Percentiles rank a stretch among this genome's conserved stretches.
phyloP scores from a whole-genome alignment of 2,888 invertebrate genomes.

The Synergus gifuensis region DNA sequence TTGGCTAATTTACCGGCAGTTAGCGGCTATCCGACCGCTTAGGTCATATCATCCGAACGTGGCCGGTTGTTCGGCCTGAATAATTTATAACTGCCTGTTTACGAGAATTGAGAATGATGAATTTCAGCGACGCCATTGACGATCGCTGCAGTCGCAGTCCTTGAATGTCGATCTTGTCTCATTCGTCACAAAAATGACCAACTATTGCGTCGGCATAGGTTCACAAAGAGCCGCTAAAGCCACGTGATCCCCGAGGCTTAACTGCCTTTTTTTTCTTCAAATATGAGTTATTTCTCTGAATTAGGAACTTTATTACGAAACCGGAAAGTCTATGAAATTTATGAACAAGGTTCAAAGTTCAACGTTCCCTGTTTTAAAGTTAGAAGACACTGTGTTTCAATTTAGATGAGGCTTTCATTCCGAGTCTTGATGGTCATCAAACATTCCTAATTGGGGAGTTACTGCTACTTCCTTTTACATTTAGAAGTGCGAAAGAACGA shows the following conservation, averaged over 20 bases:
- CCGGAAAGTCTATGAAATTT: background rate
- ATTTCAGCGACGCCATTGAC: constrained; percentile 68
- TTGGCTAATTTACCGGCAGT: constrained; percentile 78
- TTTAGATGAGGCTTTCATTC: too few species aligned
- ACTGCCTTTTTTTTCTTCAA: background rate
- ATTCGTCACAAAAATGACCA: background rate
- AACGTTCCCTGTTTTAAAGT: background rate
- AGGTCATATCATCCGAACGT: constrained; percentile 73
- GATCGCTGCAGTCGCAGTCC: constrained; percentile 26
- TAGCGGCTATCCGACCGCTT: constrained; percentile 76
- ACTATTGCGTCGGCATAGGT: background rate
- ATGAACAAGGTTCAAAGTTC: background rate
- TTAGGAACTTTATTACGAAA: background rate
- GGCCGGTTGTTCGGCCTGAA: constrained; percentile 76
- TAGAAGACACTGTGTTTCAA: background rate
- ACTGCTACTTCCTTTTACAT: too few species aligned
- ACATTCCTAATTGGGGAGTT: too few species aligned
- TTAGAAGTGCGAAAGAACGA: too few species aligned
- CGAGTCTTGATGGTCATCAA: too few species aligned
- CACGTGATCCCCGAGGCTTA: background rate
- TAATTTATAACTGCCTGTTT: constrained; percentile 78
- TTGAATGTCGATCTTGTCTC: constrained; percentile 17
- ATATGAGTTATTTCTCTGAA: constrained; percentile 6
- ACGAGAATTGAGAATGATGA: constrained; percentile 78
- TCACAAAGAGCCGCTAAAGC: background rate